A percentile compares a stretch with the other conserved stretches of the same genome.
These are phyloP conservation scores for Albula glossodonta DNA, from an alignment of 2,113 vertebrate genomes.

Conservation along the genomic window DNA sequence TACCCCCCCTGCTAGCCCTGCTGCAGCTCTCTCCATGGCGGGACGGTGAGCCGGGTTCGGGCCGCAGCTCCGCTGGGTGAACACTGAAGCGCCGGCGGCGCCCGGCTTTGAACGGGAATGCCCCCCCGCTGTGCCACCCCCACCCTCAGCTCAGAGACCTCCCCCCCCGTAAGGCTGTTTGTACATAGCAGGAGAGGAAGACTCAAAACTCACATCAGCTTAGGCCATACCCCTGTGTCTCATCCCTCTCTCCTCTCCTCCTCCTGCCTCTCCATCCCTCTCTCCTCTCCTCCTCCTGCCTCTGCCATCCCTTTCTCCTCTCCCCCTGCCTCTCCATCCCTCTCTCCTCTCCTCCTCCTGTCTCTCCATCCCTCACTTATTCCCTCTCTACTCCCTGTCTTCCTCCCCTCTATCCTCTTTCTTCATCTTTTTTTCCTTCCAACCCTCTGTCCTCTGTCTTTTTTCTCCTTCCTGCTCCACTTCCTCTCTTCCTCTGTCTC, in stretches of 20 bases:
- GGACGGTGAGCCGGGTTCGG: background rate
- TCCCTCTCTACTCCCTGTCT: too few relatives aligned
- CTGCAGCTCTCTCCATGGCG: conserved; percentile 8
- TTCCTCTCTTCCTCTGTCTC: too few relatives aligned
- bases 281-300: too few relatives aligned
- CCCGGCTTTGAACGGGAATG: conserved; percentile 15
- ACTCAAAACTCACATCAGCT: background rate
- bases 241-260: conserved; percentile 11
- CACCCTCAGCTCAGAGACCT: background rate
- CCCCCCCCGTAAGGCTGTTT: conserved; percentile 8
- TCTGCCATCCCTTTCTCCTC: too few relatives aligned
- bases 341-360: too few relatives aligned
- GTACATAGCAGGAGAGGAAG: conserved; percentile 45
- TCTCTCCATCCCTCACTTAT: background rate
- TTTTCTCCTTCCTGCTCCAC: too few relatives aligned
- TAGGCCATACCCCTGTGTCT: conserved; percentile 19
- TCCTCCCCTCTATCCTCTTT: too few relatives aligned
- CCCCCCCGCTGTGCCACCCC: conserved; percentile 7
- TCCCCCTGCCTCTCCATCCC: too few relatives aligned
- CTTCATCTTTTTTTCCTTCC: too few relatives aligned
- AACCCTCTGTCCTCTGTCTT: too few relatives aligned
- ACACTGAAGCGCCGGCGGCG: conserved; percentile 13
- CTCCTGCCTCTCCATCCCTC: too few relatives aligned
- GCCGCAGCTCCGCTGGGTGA: background rate
- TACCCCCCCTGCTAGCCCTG: background rate